Evolutionary conservation across 1,140 invertebrate genomes (phyloP), one percentile per base, ranked within the genome.

Genomic region (Lepeophtheirus salmonis): DNA sequence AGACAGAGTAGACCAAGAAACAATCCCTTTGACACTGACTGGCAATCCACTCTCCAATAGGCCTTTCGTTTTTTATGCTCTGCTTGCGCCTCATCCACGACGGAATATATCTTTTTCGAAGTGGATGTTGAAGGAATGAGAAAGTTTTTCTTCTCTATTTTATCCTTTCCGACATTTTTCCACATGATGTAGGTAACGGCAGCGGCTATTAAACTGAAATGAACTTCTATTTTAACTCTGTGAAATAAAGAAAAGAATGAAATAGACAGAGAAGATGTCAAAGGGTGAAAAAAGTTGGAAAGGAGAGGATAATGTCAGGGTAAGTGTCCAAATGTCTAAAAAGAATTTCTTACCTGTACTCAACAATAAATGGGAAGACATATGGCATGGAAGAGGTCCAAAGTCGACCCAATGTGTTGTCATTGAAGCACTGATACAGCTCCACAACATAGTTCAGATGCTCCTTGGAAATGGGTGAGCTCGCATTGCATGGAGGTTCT

Each of bases 161-260:
- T 68, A 62, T 70, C 70, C 3, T 69, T 66, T 0, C 76, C 76
- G 0, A 79, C 77, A 62, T 77, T 77, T 58, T 73, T 73, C 63
- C 79, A 79, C 73, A 80, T 77, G 14, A 79, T 73, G 65, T 78
- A 80, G 0, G 76, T 78, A 18, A 80, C 78, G 0, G 76, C 77
- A 0, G 78, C 77, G 0, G 78, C 78, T 50, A 80, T 78, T 25
- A 80, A 64, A 62, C 77, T 78, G 67, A 59, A 68, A 60, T 60
- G 57, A 51, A 60, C 16, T 50, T 60, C 57, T 12, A 60, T 50
- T 26, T 60, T 51, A 60, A 60, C 30, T 41, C 57, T 60, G 57
- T 14, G 30, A 60, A 56, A 21, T 20, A 21, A 51, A 60, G 23
- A 24, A 60, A 60, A 41, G 41, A 41, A 41, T 41, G 30, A 41